These are phyloP conservation scores for Caranx melampygus DNA, from an alignment of 2,113 vertebrate genomes.

Conservation along the genomic window DNA sequence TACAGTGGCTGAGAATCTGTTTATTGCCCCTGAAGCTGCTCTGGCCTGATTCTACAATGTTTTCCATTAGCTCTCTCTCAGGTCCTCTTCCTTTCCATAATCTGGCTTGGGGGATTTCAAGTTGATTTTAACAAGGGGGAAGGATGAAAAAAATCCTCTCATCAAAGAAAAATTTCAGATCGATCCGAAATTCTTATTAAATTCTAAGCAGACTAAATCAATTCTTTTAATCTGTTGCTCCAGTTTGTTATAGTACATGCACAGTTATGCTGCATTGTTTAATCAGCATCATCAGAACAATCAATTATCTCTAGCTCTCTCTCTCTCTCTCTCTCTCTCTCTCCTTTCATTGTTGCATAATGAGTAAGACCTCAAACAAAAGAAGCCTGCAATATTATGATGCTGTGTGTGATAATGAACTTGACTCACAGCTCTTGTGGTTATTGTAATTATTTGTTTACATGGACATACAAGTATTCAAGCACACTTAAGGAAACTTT, in stretches of 20 bases:
- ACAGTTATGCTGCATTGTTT: not conserved
- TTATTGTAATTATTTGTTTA: no score
- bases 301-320: no score
- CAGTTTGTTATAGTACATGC: not conserved
- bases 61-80: not conserved
- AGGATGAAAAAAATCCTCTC: not conserved
- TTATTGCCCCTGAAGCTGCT: not conserved
- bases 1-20: not conserved
- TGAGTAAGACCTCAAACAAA: not conserved
- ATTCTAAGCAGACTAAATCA: no score
- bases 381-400: not conserved
- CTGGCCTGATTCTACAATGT: not conserved
- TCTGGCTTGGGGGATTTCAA: not conserved
- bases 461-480: not conserved
- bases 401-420: not conserved
- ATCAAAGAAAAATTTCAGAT: not conserved
- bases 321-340: no score
- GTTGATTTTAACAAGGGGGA: not conserved
- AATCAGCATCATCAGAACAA: not conserved
- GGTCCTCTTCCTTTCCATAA: not conserved
- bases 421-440: not conserved
- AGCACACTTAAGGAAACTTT: not conserved
- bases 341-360: conserved; percentile 3
- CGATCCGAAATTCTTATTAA: not conserved
- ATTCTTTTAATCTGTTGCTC: not conserved